Conservation (phyloP, 2,113 vertebrate genomes). For the Hypocryptadius cinnamomeus region DNA sequence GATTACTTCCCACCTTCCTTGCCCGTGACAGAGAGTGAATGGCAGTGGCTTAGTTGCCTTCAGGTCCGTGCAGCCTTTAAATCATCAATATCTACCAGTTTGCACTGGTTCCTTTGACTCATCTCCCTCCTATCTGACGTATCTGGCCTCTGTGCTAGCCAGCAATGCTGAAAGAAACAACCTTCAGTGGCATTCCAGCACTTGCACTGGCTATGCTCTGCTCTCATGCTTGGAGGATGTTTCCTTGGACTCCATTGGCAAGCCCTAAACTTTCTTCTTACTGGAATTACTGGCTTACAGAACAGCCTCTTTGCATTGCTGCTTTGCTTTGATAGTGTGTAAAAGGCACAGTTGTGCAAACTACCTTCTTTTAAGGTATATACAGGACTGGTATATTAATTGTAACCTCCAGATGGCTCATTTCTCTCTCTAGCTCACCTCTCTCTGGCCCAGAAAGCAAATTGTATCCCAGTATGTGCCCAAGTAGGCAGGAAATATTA, state of each 20-base stretch:
- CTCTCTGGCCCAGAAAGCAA: background rate
- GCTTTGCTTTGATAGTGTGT: background rate
- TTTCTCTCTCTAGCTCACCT: background rate
- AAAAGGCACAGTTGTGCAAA: background rate
- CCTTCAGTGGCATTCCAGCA: background rate
- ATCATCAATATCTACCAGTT: background rate
- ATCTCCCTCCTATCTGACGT: background rate
- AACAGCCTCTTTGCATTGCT: background rate
- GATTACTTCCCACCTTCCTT: background rate
- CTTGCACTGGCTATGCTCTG: background rate
- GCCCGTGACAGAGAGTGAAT: background rate
- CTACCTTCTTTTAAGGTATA: background rate
- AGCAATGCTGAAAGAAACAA: background rate
- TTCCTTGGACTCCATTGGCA: background rate
- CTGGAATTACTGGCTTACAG: background rate
- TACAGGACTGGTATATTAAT: background rate
- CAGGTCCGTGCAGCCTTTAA: background rate
- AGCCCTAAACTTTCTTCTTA: background rate
- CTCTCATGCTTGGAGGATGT: background rate
- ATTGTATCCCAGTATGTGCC: background rate
- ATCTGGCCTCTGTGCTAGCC: background rate
- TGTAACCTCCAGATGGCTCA: background rate
- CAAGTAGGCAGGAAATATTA: background rate
- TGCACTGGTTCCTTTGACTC: background rate
- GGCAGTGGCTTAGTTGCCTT: background rate